These are phyloP conservation scores for Horisme vitalbata DNA, from an alignment of 2,888 invertebrate genomes.

Conservation along the genomic window DNA sequence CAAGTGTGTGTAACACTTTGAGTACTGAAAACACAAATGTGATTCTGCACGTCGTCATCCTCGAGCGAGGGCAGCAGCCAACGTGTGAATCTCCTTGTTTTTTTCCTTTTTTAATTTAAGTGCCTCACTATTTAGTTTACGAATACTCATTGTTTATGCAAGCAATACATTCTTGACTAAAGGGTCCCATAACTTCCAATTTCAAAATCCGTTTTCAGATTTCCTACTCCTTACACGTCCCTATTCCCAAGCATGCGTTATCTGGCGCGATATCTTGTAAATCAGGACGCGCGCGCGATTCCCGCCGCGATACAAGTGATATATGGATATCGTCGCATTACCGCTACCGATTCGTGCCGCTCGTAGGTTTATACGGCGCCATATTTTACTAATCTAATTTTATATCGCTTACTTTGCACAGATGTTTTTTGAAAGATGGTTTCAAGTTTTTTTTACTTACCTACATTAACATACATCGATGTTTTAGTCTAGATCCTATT, in stretches of 20 bases:
- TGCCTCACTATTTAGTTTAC: no score
- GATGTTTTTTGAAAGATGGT: constrained; percentile 7
- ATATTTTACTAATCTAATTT: constrained; percentile 33
- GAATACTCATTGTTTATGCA: no score
- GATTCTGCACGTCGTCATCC: no score
- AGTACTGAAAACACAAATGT: no score
- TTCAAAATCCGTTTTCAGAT: neutral
- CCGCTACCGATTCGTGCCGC: constrained; percentile 39
- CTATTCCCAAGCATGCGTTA: constrained; percentile 48
- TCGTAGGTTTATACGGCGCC: constrained; percentile 39
- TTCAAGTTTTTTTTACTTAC: neutral
- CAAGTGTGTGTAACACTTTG: no score
- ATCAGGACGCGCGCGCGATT: constrained; percentile 67
- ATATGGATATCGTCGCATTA: constrained; percentile 72
- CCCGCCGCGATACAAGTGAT: constrained; percentile 64
- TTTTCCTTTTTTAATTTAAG: no score
- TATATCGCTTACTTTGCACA: constrained; percentile 19
- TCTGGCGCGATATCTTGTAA: constrained; percentile 65
- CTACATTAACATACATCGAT: no score
- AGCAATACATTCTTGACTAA: no score
- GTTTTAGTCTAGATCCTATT: no score
- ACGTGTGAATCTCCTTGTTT: no score
- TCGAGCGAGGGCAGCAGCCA: no score
- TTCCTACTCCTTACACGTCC: constrained; percentile 24
- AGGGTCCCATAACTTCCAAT: no score